These are phyloP conservation scores for Sphenopsis melanotis DNA, from an alignment of 2,797 vertebrate species.

Conservation along the genomic window DNA sequence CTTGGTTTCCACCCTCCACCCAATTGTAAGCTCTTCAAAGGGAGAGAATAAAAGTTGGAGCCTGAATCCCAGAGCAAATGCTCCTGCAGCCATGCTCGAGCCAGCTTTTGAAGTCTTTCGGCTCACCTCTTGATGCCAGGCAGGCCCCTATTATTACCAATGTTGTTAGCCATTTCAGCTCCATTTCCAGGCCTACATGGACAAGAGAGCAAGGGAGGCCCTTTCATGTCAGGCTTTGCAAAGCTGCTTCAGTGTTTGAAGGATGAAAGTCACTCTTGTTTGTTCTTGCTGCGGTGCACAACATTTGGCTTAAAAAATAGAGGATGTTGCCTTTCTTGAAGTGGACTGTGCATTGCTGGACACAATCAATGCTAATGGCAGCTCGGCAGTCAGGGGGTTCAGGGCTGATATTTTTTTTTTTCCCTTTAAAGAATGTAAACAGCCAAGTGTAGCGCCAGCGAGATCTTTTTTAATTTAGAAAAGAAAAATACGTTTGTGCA, in stretches of 20 bases:
- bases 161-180: constrained; percentile 79
- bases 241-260: constrained; percentile 62
- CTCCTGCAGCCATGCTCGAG: constrained; percentile 66
- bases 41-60: constrained; percentile 90
- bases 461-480: constrained; percentile 46
- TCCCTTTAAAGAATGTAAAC: constrained; percentile 32
- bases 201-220: constrained; percentile 76
- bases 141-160: constrained; percentile 89
- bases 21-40: constrained; percentile 97
- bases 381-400: neutral
- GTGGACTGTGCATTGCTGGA: neutral
- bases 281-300: constrained; percentile 45
- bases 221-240: constrained; percentile 86
- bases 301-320: constrained; percentile 60
- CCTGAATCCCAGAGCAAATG: constrained; percentile 73
- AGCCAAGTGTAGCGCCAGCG: neutral
- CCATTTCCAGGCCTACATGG: constrained; percentile 85
- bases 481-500: neutral
- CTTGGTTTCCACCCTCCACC: constrained; percentile 80
- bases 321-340: constrained; percentile 59
- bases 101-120: constrained; percentile 89
- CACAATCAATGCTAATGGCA: constrained; percentile 49
- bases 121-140: constrained; percentile 87
- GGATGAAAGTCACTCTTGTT: constrained; percentile 69
- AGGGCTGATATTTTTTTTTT: neutral